These are phyloP conservation scores for Taeniopygia guttata DNA, from an alignment of 2,797 vertebrate species.

Conservation along the genomic window DNA sequence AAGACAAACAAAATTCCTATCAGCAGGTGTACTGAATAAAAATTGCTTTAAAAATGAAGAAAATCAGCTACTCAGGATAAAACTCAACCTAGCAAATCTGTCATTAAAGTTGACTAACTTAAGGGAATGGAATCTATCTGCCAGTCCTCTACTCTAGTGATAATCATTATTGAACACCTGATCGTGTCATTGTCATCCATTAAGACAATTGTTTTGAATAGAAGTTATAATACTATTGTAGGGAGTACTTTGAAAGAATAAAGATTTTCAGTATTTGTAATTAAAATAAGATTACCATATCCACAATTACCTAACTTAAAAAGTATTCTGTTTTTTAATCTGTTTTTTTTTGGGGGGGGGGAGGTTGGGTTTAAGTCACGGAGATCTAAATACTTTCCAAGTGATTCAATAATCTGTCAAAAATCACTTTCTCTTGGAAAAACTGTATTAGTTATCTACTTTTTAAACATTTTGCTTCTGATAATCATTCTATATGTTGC, in stretches of 20 bases:
- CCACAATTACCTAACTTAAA: neutral
- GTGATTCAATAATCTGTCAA: neutral
- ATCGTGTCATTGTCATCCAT: neutral
- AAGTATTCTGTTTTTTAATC: neutral
- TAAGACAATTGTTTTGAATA: neutral
- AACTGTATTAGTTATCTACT: neutral
- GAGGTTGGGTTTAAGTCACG: neutral
- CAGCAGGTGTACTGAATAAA: neutral
- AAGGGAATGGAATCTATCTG: neutral
- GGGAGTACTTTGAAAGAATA: neutral
- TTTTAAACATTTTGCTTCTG: neutral
- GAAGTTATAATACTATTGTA: neutral
- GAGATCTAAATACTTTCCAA: neutral
- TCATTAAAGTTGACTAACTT: neutral
- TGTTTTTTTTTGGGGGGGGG: accelerated
- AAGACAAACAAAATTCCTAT: neutral
- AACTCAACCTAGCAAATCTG: neutral
- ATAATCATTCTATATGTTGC: neutral
- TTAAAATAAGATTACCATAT: neutral
- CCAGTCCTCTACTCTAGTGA: neutral
- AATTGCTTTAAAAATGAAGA: neutral
- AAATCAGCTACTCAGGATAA: neutral
- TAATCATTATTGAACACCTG: neutral
- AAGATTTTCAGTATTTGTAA: neutral
- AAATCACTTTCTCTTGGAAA: neutral